Conservation (phyloP, 2,113 vertebrate species). For the Cochlearius cochlearius region DNA sequence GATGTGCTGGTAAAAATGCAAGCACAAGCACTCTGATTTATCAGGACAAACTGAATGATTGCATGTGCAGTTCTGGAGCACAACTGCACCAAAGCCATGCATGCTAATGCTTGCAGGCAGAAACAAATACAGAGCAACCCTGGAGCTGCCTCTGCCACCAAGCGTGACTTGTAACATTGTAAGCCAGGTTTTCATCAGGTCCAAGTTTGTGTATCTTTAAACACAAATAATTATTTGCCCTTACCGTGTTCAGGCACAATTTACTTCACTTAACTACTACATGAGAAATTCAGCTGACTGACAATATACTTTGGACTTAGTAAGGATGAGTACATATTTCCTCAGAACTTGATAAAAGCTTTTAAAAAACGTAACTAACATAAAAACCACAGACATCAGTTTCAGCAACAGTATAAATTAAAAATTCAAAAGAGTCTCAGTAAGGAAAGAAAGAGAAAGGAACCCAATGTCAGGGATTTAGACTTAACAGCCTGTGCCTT, state of each 20-base stretch:
- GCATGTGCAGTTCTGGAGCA: neutral
- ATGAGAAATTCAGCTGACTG: neutral
- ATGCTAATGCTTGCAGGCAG: neutral
- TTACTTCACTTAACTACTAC: neutral
- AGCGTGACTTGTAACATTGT: neutral
- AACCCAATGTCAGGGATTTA: neutral
- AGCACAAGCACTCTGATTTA: slow-evolving; percentile 23
- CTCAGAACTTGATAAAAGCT: neutral
- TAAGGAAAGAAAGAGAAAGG: neutral
- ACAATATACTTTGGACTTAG: neutral
- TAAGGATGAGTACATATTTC: neutral
- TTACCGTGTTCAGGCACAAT: neutral
- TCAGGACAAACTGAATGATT: neutral
- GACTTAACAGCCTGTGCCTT: neutral
- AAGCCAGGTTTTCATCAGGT: neutral
- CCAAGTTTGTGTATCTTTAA: neutral
- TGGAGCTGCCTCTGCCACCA: neutral
- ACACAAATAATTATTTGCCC: neutral
- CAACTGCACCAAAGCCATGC: neutral
- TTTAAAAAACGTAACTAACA: neutral
- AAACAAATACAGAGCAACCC: neutral
- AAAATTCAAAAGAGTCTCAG: neutral
- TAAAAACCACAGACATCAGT: neutral
- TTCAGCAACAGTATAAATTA: neutral
- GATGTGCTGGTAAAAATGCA: slow-evolving; percentile 7